phyloP scores from a whole-genome alignment of 2,113 vertebrate genomes.

The Cricetomys ansorgei region DNA sequence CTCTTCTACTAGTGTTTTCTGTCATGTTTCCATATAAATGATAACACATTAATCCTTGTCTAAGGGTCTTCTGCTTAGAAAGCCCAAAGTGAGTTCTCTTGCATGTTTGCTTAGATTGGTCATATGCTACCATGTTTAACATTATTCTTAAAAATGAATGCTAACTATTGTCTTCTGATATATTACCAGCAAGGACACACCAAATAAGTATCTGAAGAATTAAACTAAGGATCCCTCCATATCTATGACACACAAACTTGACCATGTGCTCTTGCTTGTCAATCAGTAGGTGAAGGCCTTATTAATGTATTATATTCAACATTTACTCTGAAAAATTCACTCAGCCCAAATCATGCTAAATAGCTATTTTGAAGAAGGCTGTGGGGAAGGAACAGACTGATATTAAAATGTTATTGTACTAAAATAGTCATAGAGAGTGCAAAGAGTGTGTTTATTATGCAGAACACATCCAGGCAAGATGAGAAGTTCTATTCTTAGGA shows the following conservation, averaged over 20 bases:
- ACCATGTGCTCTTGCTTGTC: not conserved
- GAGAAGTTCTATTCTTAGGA: conserved; percentile 74
- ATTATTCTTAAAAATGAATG: conserved; percentile 11
- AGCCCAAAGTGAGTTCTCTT: not conserved
- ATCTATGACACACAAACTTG: not conserved
- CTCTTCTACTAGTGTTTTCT: not conserved
- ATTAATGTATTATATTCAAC: not conserved
- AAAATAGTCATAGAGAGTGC: conserved; percentile 70
- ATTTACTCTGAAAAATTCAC: conserved; percentile 25
- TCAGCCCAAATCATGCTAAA: conserved; percentile 21
- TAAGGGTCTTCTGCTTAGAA: not conserved
- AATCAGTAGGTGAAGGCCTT: not conserved
- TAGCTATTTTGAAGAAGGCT: conserved; percentile 29
- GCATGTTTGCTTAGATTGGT: not conserved
- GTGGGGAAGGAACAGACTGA: conserved; percentile 48
- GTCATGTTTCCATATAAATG: not conserved
- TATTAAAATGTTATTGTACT: conserved; percentile 64
- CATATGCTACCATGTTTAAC: not conserved
- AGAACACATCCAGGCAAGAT: conserved; percentile 52
- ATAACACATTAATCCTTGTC: not conserved
- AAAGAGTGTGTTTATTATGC: conserved; percentile 76
- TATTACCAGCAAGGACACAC: not conserved
- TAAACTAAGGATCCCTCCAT: not conserved
- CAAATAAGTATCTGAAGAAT: not conserved
- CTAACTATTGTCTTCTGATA: not conserved